phyloP scores from a whole-genome alignment of 2,797 vertebrate species.

The Chelon labrosus region DNA sequence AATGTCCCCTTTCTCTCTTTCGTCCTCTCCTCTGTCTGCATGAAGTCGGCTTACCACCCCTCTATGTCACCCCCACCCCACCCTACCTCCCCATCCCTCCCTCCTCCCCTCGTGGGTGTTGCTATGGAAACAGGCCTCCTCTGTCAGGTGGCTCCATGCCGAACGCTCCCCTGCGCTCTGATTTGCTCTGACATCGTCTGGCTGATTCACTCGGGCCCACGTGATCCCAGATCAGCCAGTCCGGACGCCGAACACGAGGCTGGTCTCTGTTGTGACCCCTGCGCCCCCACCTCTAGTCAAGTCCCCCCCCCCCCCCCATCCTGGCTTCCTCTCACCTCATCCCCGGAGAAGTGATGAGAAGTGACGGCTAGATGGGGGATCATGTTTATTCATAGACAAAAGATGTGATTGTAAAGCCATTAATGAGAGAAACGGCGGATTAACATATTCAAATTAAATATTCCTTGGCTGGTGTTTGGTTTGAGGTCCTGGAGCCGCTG shows the following conservation, averaged over 20 bases:
- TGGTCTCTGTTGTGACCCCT: neutral
- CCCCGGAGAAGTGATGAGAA: constrained; percentile 8
- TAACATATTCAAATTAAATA: constrained; percentile 6
- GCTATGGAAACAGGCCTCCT: constrained; percentile 80
- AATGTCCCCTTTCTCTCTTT: constrained; percentile 29
- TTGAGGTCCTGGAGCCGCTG: neutral
- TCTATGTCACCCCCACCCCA: constrained; percentile 7
- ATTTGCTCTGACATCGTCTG: constrained; percentile 72
- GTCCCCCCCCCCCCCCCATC: neutral
- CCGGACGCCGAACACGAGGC: constrained; percentile 26
- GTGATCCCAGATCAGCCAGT: constrained; percentile 65
- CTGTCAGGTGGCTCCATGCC: constrained; percentile 73
- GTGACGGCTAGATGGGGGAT: constrained; percentile 21
- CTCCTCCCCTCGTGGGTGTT: constrained; percentile 53
- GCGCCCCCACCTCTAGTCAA: neutral
- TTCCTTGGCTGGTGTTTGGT: neutral
- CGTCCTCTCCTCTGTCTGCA: constrained; percentile 22
- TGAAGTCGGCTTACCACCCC: constrained; percentile 14
- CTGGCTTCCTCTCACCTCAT: constrained; percentile 24
- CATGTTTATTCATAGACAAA: constrained; percentile 14
- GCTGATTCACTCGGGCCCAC: constrained; percentile 70
- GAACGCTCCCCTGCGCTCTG: constrained; percentile 61
- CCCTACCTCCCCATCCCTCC: neutral
- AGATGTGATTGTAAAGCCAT: constrained; percentile 5
- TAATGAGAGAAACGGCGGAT: neutral